A percentile compares a stretch with the other conserved stretches of the same genome.
Evolutionary conservation across 2,797 vertebrate genomes (phyloP).

Genomic region (Trachurus trachurus): DNA sequence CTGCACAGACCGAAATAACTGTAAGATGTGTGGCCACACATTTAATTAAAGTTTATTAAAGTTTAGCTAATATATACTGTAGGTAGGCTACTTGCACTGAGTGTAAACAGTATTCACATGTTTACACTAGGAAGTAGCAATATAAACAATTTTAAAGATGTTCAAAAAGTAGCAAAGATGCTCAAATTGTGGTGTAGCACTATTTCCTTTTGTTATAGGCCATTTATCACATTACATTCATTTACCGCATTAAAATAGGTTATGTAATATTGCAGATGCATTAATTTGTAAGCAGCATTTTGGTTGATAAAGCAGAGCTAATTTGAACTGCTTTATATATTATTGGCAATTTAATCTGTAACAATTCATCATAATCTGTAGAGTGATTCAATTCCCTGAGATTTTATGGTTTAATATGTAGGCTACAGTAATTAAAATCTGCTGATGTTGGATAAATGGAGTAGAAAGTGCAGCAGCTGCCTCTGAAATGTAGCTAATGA

Average conservation of each 20-base stretch:
- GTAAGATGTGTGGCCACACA: not conserved
- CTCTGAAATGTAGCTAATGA: not conserved
- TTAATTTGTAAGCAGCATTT: not conserved
- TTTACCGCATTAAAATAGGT: not conserved
- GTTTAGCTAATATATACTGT: not conserved
- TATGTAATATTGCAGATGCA: not conserved
- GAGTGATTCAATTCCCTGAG: not conserved
- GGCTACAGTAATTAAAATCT: not conserved
- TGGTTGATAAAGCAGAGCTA: not conserved
- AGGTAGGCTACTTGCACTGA: not conserved
- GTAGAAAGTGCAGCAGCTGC: not conserved
- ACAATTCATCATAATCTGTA: not conserved
- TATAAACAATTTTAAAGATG: not conserved
- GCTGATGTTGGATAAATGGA: not conserved
- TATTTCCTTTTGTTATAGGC: no score
- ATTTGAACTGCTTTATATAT: not conserved
- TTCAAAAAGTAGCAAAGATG: not conserved
- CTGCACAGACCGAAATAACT: not conserved
- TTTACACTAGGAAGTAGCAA: not conserved
- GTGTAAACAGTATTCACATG: not conserved
- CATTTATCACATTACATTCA: not conserved
- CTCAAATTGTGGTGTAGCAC: not conserved
- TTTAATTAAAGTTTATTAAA: not conserved
- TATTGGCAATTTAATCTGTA: not conserved
- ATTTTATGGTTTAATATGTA: not conserved